A percentile compares a stretch with the other conserved stretches of the same genome.
Evolutionary conservation across 2,888 invertebrate genomes (phyloP).

Genomic region (Scrobipalpa costella): DNA sequence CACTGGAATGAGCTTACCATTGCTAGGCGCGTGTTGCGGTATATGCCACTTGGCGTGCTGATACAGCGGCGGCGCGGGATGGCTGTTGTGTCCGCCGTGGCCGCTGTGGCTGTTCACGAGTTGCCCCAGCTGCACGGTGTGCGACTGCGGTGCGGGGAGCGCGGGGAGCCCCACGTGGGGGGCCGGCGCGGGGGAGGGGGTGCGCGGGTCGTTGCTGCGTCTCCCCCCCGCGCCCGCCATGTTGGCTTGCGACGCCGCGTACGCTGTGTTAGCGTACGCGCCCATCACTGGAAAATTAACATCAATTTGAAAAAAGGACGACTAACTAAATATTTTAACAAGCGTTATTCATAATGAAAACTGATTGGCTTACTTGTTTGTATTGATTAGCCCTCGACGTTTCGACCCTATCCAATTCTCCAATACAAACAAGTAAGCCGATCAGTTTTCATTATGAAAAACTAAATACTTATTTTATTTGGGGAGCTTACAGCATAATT

Average conservation of each 20-base stretch:
- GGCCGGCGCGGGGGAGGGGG: constrained; percentile 76
- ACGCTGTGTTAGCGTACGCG: constrained; percentile 48
- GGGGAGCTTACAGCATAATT: no score
- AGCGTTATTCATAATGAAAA: no score
- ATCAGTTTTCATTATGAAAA: no score
- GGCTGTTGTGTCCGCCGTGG: constrained; percentile 33
- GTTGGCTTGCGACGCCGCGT: constrained; percentile 29
- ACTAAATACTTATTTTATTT: no score
- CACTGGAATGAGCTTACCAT: constrained; percentile 58
- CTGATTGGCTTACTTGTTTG: no score
- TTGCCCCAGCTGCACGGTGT: neutral
- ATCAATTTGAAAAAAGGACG: neutral
- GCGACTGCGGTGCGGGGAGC: constrained; percentile 36
- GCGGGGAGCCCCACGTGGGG: constrained; percentile 41
- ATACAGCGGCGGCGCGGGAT: constrained; percentile 36
- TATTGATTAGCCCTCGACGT: no score
- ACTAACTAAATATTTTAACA: neutral
- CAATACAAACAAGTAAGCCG: no score
- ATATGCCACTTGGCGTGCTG: constrained; percentile 88
- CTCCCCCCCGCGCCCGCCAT: constrained; percentile 46
- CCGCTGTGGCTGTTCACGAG: no score
- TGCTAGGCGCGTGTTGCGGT: constrained; percentile 79
- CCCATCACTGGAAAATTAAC: constrained; percentile 57
- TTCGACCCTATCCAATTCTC: no score
- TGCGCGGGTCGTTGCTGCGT: constrained; percentile 69